Evolutionary conservation across 2,113 vertebrate species (phyloP), one percentile per base, ranked within the genome.

Genomic region (Trogon melanurus): DNA sequence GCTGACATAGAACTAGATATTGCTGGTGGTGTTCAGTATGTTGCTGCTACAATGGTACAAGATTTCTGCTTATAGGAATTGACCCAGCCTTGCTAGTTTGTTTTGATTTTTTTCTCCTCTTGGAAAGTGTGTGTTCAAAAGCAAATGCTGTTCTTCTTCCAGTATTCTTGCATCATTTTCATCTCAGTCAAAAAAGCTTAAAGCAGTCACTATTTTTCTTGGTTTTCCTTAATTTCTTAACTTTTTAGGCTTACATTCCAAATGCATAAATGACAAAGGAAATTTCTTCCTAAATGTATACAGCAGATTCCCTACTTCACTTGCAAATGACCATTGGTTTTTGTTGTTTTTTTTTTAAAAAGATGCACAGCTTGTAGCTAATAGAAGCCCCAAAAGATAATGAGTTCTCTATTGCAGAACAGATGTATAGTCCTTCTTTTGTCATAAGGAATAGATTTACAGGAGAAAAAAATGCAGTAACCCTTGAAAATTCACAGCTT

Each of bases 351-450:
- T 41, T 41, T 41, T 41, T 41, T 12, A 66, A 73, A 64, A 70
- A 87, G 73, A 47, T 60, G 74, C 87, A 61, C 89, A 95, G 73
- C 74, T 94, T 96, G 84, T 90, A 93, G 84, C 93, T 97, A 95
- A 96, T 93, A 79, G 95, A 93, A 92, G 60, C 54, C 66, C 69
- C 6, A 81, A 73, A 93, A 95, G 91, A 93, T 95, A 97, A 97
- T 95, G 82, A 95, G 91, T 73, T 95, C 88, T 89, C 53, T 91
- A 61, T 84, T 95, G 56, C 82, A 88, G 91, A 97, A 71, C 91
- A 97, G 81, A 94, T 95, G 85, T 93, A 89, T 85, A 41, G 83
- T 73, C 45, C 54, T 93, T 73, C 54, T 93, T 94, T 93, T 94
- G 93, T 92, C 86, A 80, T 88, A 86, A 81, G 58, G 60, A 92